These are phyloP conservation scores for Ceratosolen solmsi DNA, from an alignment of 1,140 invertebrate species.

Conservation along the genomic window DNA sequence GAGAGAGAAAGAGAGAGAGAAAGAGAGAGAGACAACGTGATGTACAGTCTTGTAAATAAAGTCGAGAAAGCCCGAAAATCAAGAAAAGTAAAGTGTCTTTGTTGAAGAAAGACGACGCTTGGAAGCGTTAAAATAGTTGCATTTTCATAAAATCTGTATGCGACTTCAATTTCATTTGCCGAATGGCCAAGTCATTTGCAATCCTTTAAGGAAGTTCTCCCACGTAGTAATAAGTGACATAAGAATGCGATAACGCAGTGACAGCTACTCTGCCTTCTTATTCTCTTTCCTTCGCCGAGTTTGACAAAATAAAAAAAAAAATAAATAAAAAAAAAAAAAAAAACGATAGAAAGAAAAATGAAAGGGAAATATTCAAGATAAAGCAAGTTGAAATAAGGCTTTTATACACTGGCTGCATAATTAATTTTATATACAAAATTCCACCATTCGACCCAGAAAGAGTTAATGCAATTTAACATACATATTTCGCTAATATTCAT, in stretches of 20 bases:
- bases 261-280: neutral
- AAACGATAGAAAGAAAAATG: too few species aligned
- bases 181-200: neutral
- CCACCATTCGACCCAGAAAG: too few species aligned
- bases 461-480: too few species aligned
- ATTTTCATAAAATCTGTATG: constrained; percentile 23
- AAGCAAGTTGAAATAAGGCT: neutral
- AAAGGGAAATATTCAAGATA: neutral
- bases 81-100: neutral
- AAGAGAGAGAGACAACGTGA: constrained; percentile 3
- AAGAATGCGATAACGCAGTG: neutral
- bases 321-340: too few species aligned
- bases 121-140: constrained; percentile 17
- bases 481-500: too few species aligned
- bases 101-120: neutral
- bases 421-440: neutral
- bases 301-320: too few species aligned
- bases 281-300: neutral
- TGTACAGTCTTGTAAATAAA: constrained; percentile 5
- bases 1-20: too few species aligned
- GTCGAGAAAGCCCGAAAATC: neutral
- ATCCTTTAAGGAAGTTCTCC: neutral
- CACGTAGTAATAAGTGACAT: neutral
- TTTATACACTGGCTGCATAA: neutral
- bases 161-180: constrained; percentile 13